Evolutionary conservation across 2,888 invertebrate species (phyloP).

Genomic region (Tetragonula carbonaria): DNA sequence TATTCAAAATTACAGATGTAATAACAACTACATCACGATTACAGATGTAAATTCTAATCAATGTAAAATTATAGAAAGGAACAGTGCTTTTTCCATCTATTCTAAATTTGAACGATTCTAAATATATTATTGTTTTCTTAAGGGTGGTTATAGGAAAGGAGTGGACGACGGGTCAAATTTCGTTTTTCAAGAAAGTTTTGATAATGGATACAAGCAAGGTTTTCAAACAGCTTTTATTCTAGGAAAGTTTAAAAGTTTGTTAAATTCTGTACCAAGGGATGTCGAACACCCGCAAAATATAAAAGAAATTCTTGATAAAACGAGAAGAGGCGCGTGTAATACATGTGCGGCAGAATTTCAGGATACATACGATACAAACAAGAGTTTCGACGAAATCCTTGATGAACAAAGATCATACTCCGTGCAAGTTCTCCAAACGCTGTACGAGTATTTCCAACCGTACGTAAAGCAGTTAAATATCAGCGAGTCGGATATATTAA

Average conservation of each 20-base stretch:
- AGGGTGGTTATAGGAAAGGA: constrained; percentile 90
- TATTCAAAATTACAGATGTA: neutral
- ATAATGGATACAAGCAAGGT: constrained; percentile 89
- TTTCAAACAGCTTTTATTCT: constrained; percentile 87
- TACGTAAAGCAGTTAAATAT: constrained; percentile 62
- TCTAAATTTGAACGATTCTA: neutral
- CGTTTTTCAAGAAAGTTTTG: constrained; percentile 89
- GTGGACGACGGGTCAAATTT: constrained; percentile 87
- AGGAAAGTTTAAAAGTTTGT: constrained; percentile 85
- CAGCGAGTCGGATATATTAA: constrained; percentile 19
- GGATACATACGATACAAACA: constrained; percentile 25
- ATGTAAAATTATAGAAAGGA: neutral
- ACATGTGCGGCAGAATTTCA: constrained; percentile 72
- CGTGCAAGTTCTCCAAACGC: constrained; percentile 67
- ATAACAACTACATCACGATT: no score
- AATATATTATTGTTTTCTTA: constrained; percentile 45
- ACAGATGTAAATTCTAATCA: no score
- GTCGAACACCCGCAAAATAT: constrained; percentile 72
- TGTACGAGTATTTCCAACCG: constrained; percentile 75
- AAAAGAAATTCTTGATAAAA: constrained; percentile 70
- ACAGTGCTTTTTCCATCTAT: neutral
- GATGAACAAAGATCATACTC: constrained; percentile 77
- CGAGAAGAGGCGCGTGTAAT: constrained; percentile 76
- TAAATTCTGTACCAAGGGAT: constrained; percentile 59
- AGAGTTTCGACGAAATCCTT: constrained; percentile 71